Conservation (phyloP, 2,113 vertebrate species). For the Myxocyprinus asiaticus region DNA sequence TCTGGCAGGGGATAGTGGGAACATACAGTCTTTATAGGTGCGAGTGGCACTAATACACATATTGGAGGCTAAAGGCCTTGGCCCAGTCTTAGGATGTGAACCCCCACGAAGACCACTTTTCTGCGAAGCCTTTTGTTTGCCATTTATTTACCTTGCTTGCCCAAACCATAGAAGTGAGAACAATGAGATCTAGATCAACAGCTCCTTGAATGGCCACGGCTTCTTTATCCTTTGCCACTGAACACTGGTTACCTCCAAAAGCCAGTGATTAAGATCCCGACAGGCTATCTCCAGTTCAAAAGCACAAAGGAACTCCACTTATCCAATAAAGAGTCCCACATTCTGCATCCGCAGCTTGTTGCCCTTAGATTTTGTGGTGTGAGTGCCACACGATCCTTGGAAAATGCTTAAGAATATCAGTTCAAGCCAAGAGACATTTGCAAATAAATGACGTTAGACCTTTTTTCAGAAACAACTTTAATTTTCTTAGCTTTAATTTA, state of each 20-base stretch:
- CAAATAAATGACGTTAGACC: too few species aligned
- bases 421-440: too few species aligned
- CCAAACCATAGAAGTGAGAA: constrained; percentile 60
- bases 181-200: constrained; percentile 71
- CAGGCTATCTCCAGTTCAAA: constrained; percentile 71
- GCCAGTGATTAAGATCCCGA: constrained; percentile 72
- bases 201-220: constrained; percentile 66
- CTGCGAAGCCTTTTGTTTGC: constrained; percentile 72
- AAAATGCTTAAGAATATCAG: neutral
- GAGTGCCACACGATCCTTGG: neutral
- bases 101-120: constrained; percentile 51
- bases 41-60: constrained; percentile 29
- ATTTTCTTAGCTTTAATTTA: neutral
- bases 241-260: constrained; percentile 67
- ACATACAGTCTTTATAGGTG: constrained; percentile 46
- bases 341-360: constrained; percentile 64
- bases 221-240: constrained; percentile 64
- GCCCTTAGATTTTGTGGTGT: constrained; percentile 65
- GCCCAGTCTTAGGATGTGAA: constrained; percentile 34
- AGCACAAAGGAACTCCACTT: constrained; percentile 76
- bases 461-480: too few species aligned
- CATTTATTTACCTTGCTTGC: constrained; percentile 75
- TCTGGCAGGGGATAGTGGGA: constrained; percentile 45
- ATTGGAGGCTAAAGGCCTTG: constrained; percentile 25
- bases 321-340: constrained; percentile 72